Evolutionary conservation across 30 jellyfish, hydroid and myxozoan species (phyloP).

Genomic region (Turritopsis dohrnii): DNA sequence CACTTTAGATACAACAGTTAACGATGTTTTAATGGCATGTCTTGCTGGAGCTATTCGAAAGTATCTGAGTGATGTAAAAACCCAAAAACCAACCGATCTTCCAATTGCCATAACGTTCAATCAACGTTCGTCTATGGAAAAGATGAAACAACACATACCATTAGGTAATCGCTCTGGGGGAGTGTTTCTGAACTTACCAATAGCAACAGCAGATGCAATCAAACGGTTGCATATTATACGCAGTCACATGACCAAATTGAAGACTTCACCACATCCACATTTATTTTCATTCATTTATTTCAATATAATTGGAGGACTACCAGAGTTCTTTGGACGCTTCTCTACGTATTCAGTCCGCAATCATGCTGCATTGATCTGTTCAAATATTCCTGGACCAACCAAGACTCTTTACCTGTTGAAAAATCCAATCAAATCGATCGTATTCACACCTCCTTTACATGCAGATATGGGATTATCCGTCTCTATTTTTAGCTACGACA

Average conservation of each 20-base stretch:
- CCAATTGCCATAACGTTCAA: conserved; percentile 97
- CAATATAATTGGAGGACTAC: conserved; percentile 72
- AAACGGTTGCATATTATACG: conserved; percentile 61
- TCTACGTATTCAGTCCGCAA: conserved; percentile 52
- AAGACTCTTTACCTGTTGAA: conserved; percentile 62
- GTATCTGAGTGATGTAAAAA: conserved; percentile 50
- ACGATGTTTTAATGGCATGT: conserved; percentile 89
- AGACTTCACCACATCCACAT: conserved; percentile 83
- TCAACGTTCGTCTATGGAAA: conserved; percentile 64
- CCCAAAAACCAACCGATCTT: conserved; percentile 64
- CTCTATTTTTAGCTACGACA: conserved; percentile 79
- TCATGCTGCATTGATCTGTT: conserved; percentile 79
- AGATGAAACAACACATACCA: conserved; percentile 61
- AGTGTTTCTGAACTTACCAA: conserved; percentile 76
- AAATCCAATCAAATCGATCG: conserved; percentile 59
- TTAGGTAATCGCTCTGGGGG: conserved; percentile 97
- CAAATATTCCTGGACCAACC: conserved; percentile 97
- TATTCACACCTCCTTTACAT: conserved; percentile 95
- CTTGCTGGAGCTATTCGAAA: conserved; percentile 89
- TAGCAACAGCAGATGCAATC: conserved; percentile 77
- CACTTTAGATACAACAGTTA: conserved; percentile 77
- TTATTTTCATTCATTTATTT: conserved; percentile 77
- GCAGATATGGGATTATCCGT: conserved; percentile 88
- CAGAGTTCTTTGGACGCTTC: conserved; percentile 55
- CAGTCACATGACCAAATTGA: conserved; percentile 52